Conservation (phyloP, 2,888 invertebrate species). For the Pristionchus maxplancki region DNA sequence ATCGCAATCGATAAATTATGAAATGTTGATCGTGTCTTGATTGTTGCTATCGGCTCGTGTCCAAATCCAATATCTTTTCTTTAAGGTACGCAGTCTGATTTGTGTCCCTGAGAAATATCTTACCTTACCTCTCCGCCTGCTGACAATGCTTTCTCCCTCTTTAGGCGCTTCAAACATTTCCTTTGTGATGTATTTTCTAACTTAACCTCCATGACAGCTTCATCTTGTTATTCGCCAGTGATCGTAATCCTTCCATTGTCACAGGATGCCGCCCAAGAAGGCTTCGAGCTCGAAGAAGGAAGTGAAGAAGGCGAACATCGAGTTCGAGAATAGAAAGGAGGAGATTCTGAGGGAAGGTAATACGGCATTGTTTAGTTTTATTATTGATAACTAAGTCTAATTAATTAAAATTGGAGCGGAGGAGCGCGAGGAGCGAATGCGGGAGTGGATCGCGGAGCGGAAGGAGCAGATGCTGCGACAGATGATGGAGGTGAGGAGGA, state of each 20-base stretch:
- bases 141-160: no score
- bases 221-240: no score
- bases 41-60: neutral
- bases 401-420: neutral
- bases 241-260: neutral
- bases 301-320: neutral
- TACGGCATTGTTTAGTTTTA: no score
- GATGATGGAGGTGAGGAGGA: neutral
- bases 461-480: neutral
- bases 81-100: neutral
- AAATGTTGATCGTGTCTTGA: neutral
- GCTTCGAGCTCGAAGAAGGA: neutral
- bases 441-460: neutral
- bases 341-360: neutral
- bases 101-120: neutral
- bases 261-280: slow-evolving; percentile 43
- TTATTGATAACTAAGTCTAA: neutral
- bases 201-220: no score
- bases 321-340: neutral
- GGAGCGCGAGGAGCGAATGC: neutral
- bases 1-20: neutral
- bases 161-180: no score
- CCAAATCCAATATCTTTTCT: neutral
- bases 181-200: no score
- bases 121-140: no score